Conservation (phyloP, 2,797 vertebrate species). For the Tiaroga cobitis region DNA sequence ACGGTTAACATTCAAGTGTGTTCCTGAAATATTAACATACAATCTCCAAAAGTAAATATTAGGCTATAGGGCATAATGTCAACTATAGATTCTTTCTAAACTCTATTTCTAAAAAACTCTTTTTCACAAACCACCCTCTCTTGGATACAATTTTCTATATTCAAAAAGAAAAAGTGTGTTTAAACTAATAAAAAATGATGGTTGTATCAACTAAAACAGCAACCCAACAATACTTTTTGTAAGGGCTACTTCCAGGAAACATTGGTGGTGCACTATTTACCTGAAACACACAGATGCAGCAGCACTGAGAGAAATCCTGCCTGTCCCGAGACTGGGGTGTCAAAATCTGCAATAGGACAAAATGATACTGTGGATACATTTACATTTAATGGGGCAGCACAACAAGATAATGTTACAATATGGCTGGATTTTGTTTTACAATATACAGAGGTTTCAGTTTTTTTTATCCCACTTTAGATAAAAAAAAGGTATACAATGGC, state of each 20-base stretch:
- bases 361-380: slow-evolving; percentile 45
- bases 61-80: neutral
- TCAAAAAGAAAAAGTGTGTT: neutral
- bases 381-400: slow-evolving; percentile 52
- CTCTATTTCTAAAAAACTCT: too few species aligned
- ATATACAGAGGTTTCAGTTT: slow-evolving; percentile 44
- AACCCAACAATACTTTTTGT: neutral
- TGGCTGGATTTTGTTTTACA: slow-evolving; percentile 51
- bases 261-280: neutral
- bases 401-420: slow-evolving; percentile 51
- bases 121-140: neutral
- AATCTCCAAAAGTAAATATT: neutral
- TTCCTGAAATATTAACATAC: neutral
- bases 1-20: neutral
- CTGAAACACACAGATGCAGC: neutral
- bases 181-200: neutral
- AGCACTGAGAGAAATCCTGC: slow-evolving; percentile 14
- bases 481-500: slow-evolving; percentile 36
- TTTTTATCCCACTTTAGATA: slow-evolving; percentile 29
- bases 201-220: neutral
- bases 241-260: neutral
- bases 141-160: neutral
- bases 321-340: slow-evolving; percentile 12
- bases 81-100: neutral
- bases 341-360: slow-evolving; percentile 47